Evolutionary conservation across 1,140 invertebrate species (phyloP).

Genomic region (Phthorimaea operculella): DNA sequence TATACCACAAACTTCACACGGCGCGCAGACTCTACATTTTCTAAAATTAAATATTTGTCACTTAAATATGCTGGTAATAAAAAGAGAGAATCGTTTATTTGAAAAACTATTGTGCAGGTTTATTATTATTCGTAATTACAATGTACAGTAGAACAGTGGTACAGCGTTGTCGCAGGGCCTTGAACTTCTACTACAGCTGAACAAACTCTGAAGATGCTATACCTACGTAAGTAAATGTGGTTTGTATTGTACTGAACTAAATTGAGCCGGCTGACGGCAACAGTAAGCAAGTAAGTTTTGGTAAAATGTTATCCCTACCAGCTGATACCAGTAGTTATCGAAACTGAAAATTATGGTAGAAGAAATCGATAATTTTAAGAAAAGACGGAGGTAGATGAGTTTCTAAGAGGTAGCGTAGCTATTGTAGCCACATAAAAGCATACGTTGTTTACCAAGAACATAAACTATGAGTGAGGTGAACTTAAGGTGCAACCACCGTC

Average conservation of each 20-base stretch:
- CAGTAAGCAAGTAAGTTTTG: no score
- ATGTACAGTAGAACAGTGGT: no score
- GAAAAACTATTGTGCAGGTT: conserved; percentile 19
- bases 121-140: neutral
- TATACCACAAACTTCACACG: no score
- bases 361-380: no score
- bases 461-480: conserved; percentile 42
- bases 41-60: no score
- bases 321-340: no score
- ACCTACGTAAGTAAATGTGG: neutral
- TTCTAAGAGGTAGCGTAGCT: neutral
- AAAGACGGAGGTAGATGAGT: neutral
- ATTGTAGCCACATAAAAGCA: conserved; percentile 1
- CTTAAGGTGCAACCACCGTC: conserved; percentile 47
- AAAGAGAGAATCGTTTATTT: conserved; percentile 9
- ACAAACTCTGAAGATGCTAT: conserved; percentile 25
- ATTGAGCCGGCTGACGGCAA: no score
- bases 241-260: neutral
- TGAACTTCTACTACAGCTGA: conserved; percentile 52
- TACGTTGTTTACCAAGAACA: conserved; percentile 38
- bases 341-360: no score
- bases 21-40: no score
- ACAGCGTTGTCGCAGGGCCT: conserved; percentile 32
- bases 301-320: no score
- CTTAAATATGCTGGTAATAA: neutral